A percentile compares a stretch with the other conserved stretches of the same genome.
Evolutionary conservation across 2,113 vertebrate species (phyloP).

Genomic region (Shinisaurus crocodilurus): DNA sequence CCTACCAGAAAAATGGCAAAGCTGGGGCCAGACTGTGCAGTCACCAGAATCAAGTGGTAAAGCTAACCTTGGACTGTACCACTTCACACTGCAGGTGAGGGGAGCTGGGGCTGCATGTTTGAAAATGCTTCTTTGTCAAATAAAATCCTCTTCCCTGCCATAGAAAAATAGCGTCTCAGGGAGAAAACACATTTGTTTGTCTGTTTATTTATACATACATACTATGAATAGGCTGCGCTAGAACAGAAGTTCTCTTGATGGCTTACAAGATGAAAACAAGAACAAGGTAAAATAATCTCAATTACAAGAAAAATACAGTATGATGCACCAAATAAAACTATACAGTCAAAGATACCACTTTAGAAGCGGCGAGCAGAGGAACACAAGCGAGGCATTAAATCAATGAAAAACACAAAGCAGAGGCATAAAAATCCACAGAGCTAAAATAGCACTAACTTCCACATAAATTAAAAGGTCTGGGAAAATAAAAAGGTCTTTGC

Average conservation of each 20-base stretch:
- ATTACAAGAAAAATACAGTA: no score
- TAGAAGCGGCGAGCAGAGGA: no score
- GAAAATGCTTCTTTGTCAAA: neutral
- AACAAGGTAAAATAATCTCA: neutral
- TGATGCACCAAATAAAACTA: no score
- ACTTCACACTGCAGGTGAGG: neutral
- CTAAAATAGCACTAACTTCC: no score
- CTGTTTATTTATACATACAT: neutral
- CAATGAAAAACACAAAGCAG: no score
- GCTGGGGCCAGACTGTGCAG: slow-evolving; percentile 29
- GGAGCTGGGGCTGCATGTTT: neutral
- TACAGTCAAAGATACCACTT: no score
- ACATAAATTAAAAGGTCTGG: neutral
- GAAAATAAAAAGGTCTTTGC: neutral
- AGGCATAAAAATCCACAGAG: no score
- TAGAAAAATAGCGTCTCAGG: neutral
- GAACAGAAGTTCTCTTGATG: neutral
- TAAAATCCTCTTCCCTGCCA: neutral
- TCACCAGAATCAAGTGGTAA: neutral
- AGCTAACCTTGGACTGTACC: neutral
- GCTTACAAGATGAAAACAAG: neutral
- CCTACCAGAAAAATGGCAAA: slow-evolving; percentile 30
- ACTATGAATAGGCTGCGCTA: neutral
- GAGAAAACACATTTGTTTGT: neutral
- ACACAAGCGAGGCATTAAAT: no score